A percentile compares a stretch with the other conserved stretches of the same genome.
Conservation (phyloP, 2,888 invertebrate genomes). For the Ophioninae sp. region DNA sequence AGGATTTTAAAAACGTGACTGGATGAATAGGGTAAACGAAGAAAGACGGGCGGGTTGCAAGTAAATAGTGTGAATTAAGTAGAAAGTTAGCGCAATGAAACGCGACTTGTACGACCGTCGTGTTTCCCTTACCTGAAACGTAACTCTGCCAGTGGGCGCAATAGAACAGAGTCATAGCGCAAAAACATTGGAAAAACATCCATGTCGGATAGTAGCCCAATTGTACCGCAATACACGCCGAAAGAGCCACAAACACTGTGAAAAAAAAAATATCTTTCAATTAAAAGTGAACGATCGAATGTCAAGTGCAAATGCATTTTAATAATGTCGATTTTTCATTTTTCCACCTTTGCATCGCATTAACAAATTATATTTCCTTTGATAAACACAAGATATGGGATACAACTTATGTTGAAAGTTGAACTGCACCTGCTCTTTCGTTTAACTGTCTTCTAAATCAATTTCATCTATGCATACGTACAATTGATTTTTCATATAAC, state of each 20-base stretch:
- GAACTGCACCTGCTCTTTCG: neutral
- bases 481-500: neutral
- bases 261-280: slow-evolving; percentile 61
- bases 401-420: neutral
- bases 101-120: slow-evolving; percentile 24
- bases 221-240: slow-evolving; percentile 96
- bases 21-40: neutral
- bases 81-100: neutral
- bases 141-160: slow-evolving; percentile 99
- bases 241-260: slow-evolving; percentile 96
- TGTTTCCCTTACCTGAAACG: slow-evolving; percentile 88
- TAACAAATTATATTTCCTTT: neutral
- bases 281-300: neutral
- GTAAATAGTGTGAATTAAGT: neutral
- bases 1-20: neutral
- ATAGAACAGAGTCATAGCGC: slow-evolving; percentile 97
- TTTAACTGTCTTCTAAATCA: neutral
- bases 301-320: neutral
- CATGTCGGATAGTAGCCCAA: slow-evolving; percentile 95
- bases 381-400: neutral
- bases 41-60: neutral
- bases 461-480: neutral
- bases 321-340: neutral
- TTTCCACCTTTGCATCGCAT: neutral
- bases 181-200: slow-evolving; percentile 98